These are phyloP conservation scores for Machaerirhynchus nigripectus DNA, from an alignment of 2,113 vertebrate genomes.

Conservation along the genomic window DNA sequence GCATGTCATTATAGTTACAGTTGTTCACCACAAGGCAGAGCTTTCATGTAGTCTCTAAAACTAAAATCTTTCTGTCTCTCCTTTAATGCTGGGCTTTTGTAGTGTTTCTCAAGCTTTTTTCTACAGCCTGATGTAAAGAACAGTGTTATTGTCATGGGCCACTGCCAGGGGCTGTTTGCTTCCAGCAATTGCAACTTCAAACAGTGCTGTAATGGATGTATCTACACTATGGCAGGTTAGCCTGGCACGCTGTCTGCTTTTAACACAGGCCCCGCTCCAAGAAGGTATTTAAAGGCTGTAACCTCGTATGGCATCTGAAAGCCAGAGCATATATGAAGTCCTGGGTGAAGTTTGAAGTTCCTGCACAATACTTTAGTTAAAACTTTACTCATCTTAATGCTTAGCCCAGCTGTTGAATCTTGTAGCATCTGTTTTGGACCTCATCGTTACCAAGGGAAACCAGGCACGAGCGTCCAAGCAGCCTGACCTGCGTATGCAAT, in stretches of 20 bases:
- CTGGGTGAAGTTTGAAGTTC: neutral
- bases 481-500: neutral
- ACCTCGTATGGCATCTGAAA: neutral
- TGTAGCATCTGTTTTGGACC: neutral
- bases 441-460: neutral
- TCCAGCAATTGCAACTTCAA: neutral
- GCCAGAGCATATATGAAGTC: neutral
- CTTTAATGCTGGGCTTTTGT: neutral
- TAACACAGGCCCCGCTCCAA: rapidly evolving
- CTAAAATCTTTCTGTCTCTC: neutral
- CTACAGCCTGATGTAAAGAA: neutral
- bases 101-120: neutral
- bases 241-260: neutral
- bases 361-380: neutral
- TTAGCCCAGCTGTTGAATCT: neutral
- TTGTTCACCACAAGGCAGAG: neutral
- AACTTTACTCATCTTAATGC: neutral
- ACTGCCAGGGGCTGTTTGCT: neutral
- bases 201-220: neutral
- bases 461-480: rapidly evolving
- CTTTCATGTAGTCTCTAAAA: neutral
- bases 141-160: neutral
- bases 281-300: neutral
- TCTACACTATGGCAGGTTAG: neutral
- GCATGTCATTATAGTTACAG: neutral